Base-by-base conservation (phyloP, 2,113 vertebrate genomes). In the Sclerurus mexicanus region DNA sequence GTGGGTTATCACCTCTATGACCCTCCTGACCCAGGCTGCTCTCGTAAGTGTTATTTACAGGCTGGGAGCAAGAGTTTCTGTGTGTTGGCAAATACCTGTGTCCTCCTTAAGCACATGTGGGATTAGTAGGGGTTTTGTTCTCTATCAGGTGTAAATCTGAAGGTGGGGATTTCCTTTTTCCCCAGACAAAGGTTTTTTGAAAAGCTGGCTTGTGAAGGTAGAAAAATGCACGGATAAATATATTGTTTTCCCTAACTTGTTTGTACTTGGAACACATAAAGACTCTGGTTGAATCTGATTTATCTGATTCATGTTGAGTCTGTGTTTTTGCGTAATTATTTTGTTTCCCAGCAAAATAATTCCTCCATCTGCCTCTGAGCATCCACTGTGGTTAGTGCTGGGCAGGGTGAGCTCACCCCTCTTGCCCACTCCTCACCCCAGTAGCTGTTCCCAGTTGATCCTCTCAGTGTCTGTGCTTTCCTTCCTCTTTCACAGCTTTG, bases 41-140 rank as follows among this genome's bases (percentile, higher is more conserved):
- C 39, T 22, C 25, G 4, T 4, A 6, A 24, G 13, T 5, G 11
- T 33, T 59, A 16, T 10, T n/a, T 14, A 12, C 25, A 8, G 39
- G 6, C 33, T 22, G 42, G 17, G 13, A 12, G 3, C 25, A 16
- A 5, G 25, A 3, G 24, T 33, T 22, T 40, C 42, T 27, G 21
- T 0, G 27, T 1, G 27, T 0, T 62, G 66, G 21, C 16, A 15
- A 46, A 50, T 3, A 18, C 4, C 4, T 0, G 1, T 28, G 44
- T 46, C 6, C 25, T 9, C 23, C 21, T 12, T 10, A 5, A 4
- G 19, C 4, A 2, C 3, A 0, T 0, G 14, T 1, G 7, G 55
- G 12, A 22, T 23, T 35, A 12, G 18, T 2, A 19, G 39, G 11
- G 21, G 1, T 4, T 8, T 68, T 40, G 4, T 14, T 64, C 53